Percentiles rank a stretch among this genome's conserved stretches.
Conservation (phyloP, 1,140 invertebrate species). For the Colletes latitarsis region DNA sequence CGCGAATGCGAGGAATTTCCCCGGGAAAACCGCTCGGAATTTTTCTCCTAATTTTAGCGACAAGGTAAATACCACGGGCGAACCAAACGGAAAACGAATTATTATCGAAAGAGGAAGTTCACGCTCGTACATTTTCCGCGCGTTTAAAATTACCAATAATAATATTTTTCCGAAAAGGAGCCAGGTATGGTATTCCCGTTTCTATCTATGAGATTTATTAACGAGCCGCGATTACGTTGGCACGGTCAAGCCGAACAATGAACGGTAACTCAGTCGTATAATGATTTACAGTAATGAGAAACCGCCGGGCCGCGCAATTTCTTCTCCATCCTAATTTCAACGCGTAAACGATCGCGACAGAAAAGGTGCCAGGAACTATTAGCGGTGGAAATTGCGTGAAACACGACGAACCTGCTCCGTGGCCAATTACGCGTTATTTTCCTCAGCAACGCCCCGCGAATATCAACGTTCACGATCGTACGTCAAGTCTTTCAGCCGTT, state of each 20-base stretch:
- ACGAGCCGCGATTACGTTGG: constrained; percentile 67
- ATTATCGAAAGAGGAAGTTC: neutral
- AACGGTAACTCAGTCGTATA: constrained; percentile 73
- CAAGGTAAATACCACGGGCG: neutral
- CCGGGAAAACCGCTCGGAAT: constrained; percentile 18
- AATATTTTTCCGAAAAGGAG: neutral
- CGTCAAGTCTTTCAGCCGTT: constrained; percentile 25
- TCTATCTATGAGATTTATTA: constrained; percentile 68
- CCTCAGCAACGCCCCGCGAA: constrained; percentile 1
- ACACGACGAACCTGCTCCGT: neutral
- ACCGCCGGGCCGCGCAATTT: constrained; percentile 59
- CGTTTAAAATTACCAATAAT: no score
- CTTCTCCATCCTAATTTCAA: constrained; percentile 35
- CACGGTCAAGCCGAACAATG: constrained; percentile 68
- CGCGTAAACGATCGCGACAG: neutral
- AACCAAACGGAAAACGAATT: neutral
- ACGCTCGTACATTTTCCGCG: no score
- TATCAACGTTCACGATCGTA: neutral
- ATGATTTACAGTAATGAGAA: constrained; percentile 79
- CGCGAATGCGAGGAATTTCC: constrained; percentile 55
- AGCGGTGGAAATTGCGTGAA: neutral
- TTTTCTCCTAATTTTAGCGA: constrained; percentile 49
- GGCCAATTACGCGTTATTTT: neutral
- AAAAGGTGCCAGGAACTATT: constrained; percentile 7
- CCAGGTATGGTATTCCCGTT: constrained; percentile 47